These are phyloP conservation scores for Dione vanillae DNA, from an alignment of 2,888 invertebrate genomes.

Conservation along the genomic window DNA sequence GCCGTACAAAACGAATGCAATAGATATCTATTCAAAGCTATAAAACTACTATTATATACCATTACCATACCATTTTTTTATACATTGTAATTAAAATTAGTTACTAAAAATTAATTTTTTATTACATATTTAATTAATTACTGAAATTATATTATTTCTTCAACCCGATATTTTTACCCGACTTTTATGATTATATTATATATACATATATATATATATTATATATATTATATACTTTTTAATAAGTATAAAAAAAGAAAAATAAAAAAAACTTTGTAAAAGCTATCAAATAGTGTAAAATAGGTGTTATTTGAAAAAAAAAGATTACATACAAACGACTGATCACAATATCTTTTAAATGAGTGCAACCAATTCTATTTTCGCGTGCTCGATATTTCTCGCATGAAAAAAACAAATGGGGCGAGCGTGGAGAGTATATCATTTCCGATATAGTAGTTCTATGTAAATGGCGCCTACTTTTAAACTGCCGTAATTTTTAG, in stretches of 20 bases:
- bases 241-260: not conserved
- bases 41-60: not conserved
- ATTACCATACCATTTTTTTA: too few relatives aligned
- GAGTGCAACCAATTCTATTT: slow-evolving; percentile 41
- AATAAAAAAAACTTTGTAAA: not conserved
- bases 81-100: too few relatives aligned
- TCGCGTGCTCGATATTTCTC: slow-evolving; percentile 53
- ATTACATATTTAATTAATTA: too few relatives aligned
- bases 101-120: too few relatives aligned
- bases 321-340: slow-evolving; percentile 5
- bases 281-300: not conserved
- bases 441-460: slow-evolving; percentile 80
- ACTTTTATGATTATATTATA: too few relatives aligned
- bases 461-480: slow-evolving; percentile 83
- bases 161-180: too few relatives aligned
- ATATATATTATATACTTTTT: too few relatives aligned
- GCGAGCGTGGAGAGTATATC: slow-evolving; percentile 66
- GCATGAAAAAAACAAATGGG: slow-evolving; percentile 69
- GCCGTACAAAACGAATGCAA: not conserved
- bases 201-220: too few relatives aligned
- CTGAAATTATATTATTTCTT: too few relatives aligned
- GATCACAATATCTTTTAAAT: slow-evolving; percentile 36
- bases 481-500: slow-evolving; percentile 84
- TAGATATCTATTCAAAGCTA: not conserved
- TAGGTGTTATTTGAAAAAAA: not conserved